Percentiles rank a stretch among this genome's conserved stretches.
Evolutionary conservation across 2,888 invertebrate genomes (phyloP).

Genomic region (Siphonodentalium dalli): DNA sequence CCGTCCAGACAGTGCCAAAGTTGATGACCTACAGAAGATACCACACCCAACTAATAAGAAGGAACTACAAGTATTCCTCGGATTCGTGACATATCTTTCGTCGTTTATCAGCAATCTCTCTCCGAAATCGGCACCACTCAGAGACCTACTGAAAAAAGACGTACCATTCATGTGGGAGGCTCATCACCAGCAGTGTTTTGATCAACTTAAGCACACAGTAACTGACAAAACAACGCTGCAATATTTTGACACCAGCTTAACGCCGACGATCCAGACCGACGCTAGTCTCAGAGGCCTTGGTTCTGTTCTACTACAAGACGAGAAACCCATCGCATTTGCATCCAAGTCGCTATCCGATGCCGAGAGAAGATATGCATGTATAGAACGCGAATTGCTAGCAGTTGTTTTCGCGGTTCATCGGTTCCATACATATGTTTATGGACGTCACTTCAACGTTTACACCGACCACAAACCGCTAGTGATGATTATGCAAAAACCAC

Average conservation of each 20-base stretch:
- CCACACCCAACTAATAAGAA: too few species aligned
- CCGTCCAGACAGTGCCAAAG: neutral
- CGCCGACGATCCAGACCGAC: too few species aligned
- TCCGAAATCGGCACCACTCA: too few species aligned
- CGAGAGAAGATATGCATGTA: constrained; percentile 30
- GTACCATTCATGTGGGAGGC: too few species aligned
- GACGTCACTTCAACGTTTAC: constrained; percentile 7
- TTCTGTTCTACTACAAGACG: constrained; percentile 24
- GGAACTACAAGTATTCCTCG: too few species aligned
- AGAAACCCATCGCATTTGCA: constrained; percentile 25
- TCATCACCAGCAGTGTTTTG: constrained; percentile 23
- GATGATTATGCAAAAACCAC: constrained; percentile 20
- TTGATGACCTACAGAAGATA: too few species aligned
- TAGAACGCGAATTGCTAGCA: constrained; percentile 32
- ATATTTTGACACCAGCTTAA: too few species aligned
- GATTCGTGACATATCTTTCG: too few species aligned
- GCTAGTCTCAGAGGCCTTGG: constrained; percentile 29
- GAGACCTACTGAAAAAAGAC: too few species aligned
- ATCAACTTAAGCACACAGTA: constrained; percentile 10
- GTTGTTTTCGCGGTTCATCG: constrained; percentile 18
- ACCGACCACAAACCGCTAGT: constrained; percentile 28
- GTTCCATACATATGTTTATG: constrained; percentile 29
- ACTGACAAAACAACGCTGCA: constrained; percentile 18
- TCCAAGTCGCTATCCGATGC: constrained; percentile 24
- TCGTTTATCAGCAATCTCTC: too few species aligned